Percentiles rank a stretch among this genome's conserved stretches.
phyloP scores from a whole-genome alignment of 1,140 invertebrate genomes.

The Lordiphosa collinella region DNA sequence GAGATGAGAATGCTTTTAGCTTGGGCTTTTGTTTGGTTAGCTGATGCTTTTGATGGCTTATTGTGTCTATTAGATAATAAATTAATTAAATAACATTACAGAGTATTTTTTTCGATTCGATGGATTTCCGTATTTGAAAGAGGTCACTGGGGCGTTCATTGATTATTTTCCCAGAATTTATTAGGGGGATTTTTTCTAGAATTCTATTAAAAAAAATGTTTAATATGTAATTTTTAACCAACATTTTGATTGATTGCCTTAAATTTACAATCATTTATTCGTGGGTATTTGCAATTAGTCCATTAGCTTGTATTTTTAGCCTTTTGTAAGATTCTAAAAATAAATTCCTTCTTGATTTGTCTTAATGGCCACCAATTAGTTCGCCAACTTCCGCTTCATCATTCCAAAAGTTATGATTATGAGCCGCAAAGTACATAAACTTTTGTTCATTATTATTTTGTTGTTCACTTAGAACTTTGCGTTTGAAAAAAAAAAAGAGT shows the following conservation, averaged over 20 bases:
- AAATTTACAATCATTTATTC: too few species aligned
- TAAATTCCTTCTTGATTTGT: background rate
- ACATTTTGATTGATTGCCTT: background rate
- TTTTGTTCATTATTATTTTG: conserved; percentile 7
- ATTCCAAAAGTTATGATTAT: conserved; percentile 1
- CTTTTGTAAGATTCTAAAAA: conserved; percentile 6
- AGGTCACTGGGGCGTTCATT: conserved; percentile 44
- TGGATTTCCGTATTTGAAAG: conserved; percentile 48
- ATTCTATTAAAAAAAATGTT: too few species aligned
- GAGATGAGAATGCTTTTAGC: conserved; percentile 15
- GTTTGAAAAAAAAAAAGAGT: conserved; percentile 14
- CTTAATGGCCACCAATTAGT: conserved; percentile 6
- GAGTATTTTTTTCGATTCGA: conserved; percentile 4
- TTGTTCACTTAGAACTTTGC: conserved; percentile 8
- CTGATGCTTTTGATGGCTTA: conserved; percentile 17
- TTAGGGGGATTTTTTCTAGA: background rate
- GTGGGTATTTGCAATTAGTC: background rate
- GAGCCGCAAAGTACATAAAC: conserved; percentile 7
- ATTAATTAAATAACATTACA: conserved; percentile 55
- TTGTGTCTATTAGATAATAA: conserved; percentile 38
- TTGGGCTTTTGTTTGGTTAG: conserved; percentile 30
- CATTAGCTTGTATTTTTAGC: conserved; percentile 8
- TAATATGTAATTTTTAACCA: background rate
- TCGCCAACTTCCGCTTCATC: conserved; percentile 4
- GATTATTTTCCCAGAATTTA: conserved; percentile 6